Evolutionary conservation across 2,888 invertebrate species (phyloP), one percentile per base, ranked within the genome.

Genomic region (Drosophila lutescens): DNA sequence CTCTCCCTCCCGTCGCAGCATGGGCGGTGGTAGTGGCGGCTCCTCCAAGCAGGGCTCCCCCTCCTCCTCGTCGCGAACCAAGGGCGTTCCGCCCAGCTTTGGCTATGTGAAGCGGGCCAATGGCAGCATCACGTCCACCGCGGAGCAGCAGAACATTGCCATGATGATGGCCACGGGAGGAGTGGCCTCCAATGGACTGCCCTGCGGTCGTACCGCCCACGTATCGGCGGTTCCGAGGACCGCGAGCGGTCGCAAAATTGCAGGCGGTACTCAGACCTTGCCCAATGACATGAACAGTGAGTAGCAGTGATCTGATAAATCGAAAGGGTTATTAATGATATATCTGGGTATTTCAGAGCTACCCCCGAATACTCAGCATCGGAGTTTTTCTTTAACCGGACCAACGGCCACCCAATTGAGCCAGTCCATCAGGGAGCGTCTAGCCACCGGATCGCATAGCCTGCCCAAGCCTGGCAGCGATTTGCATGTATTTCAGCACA

Each of bases 251-350:
- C 96, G 97, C 36, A 97, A 97, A 93, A 96, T 97, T 30, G 97
- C 97, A 7, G 97, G 97, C 13, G 97, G 97, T 32, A 97, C 97
- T 0, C 97, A 98, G 91, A 97, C 97, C 7, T 95, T 96, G 86
- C 96, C 95, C 38, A 95, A 95, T 83, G 96, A 96, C 88, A 86
- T 90, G 91, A 95, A 94, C 90, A 95, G 95, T 95, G 91, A 93
- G 94, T 93, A 58, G 0, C 2, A 2, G 10, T 0, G 0, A 38
- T 12, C 8, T 20, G 15, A 12, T 41, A 1, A 5, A 7, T 15
- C 4, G 2, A 12, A 0, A 1, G 10, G 9, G 12, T 36, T 23
- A 43, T 23, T 59, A 23, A 58, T 23, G 23, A 8, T 40, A 10
- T n/a, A 4, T 1, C n/a, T 13, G 1, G 10, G 9, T 32, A n/a